Evolutionary conservation across 2,888 invertebrate genomes (phyloP).

Genomic region (Mythimna ferrago): DNA sequence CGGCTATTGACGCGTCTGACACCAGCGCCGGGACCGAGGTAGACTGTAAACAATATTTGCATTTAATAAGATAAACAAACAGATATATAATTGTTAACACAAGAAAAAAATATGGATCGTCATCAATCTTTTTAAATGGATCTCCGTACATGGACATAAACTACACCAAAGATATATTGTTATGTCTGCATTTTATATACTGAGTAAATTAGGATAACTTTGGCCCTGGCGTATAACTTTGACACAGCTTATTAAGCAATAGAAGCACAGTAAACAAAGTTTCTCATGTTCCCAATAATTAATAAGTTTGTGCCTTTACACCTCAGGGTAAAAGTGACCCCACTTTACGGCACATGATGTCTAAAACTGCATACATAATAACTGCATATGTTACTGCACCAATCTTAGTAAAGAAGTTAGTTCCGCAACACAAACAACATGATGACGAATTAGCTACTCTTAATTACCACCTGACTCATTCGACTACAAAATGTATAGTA

Average conservation of each 20-base stretch:
- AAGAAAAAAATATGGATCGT: no score
- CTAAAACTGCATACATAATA: not conserved
- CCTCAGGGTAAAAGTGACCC: no score
- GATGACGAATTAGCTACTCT: constrained; percentile 35
- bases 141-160: not conserved
- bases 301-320: no score
- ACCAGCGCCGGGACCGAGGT: constrained; percentile 51
- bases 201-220: no score
- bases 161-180: not conserved
- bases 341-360: no score
- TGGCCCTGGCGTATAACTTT: no score
- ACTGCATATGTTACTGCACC: no score
- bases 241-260: no score
- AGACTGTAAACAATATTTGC: constrained; percentile 38
- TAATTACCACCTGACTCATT: constrained; percentile 54
- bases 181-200: not conserved
- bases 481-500: not conserved
- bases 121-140: no score
- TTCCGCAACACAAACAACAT: constrained; percentile 28
- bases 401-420: constrained; percentile 1
- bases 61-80: not conserved
- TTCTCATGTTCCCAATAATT: no score
- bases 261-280: no score
- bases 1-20: constrained; percentile 54
- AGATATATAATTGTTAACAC: no score